phyloP scores from a whole-genome alignment of 2,113 vertebrate genomes.

The Montifringilla adamsi region DNA sequence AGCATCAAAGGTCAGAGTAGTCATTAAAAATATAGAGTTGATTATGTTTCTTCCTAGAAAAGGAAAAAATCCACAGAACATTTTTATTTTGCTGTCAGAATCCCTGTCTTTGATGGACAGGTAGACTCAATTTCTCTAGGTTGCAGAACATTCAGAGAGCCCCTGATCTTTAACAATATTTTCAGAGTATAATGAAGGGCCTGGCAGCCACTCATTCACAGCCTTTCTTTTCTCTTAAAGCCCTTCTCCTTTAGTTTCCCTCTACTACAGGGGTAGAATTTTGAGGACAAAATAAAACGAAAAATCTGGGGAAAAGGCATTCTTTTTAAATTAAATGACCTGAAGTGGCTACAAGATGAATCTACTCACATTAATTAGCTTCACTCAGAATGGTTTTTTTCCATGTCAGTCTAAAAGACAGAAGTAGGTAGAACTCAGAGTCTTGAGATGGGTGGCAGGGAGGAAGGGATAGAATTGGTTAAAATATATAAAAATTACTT shows the following conservation, averaged over 20 bases:
- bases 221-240: not conserved
- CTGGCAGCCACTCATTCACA: not conserved
- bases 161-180: not conserved
- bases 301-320: not conserved
- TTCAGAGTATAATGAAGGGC: not conserved
- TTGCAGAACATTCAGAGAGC: not conserved
- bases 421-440: not conserved
- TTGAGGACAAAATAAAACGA: not conserved
- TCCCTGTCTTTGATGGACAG: not conserved
- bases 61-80: not conserved
- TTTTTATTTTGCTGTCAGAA: not conserved
- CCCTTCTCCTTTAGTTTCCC: not conserved
- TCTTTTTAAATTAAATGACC: not conserved
- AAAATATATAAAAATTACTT: not conserved
- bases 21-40: not conserved
- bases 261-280: not conserved
- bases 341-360: not conserved
- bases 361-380: not conserved
- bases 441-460: rapidly evolving
- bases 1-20: not conserved
- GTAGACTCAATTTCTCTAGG: not conserved
- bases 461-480: rapidly evolving
- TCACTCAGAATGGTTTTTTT: not conserved
- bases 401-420: not conserved
- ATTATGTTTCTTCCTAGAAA: not conserved